Conservation (phyloP, 2,113 vertebrate genomes). For the Lophotis ruficrista region DNA sequence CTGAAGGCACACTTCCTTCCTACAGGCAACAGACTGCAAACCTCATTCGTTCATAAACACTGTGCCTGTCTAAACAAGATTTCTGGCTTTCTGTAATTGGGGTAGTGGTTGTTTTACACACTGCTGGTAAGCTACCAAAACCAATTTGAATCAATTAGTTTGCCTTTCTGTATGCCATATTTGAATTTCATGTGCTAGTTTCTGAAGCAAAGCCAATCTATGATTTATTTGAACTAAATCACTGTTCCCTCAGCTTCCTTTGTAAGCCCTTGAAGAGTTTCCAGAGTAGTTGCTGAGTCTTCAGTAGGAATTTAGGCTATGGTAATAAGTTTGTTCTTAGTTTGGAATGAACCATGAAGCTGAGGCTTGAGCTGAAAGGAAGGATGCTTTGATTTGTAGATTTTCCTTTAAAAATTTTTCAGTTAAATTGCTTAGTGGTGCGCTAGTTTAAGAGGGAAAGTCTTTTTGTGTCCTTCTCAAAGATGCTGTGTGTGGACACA, state of each 20-base stretch:
- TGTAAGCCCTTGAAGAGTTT: background rate
- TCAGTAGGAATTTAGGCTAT: background rate
- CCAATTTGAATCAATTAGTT: background rate
- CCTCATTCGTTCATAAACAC: background rate
- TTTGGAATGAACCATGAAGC: background rate
- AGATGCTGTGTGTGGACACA: background rate
- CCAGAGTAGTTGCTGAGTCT: background rate
- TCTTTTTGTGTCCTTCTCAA: background rate
- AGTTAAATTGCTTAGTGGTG: background rate
- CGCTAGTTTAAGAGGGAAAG: background rate
- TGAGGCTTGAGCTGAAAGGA: background rate
- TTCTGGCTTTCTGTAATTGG: background rate
- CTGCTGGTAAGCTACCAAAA: background rate
- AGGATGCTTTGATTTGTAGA: background rate
- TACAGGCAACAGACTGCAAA: background rate
- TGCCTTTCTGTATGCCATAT: background rate
- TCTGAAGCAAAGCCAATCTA: background rate
- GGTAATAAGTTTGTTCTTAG: background rate
- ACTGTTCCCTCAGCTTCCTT: background rate
- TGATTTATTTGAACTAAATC: slow-evolving; percentile 16
- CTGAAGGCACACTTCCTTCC: background rate
- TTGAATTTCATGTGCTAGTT: background rate
- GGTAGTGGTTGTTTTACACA: background rate
- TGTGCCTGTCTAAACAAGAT: background rate
- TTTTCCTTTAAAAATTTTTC: background rate